These are phyloP conservation scores for Netelia inedita DNA, from an alignment of 2,888 invertebrate genomes.

Conservation along the genomic window DNA sequence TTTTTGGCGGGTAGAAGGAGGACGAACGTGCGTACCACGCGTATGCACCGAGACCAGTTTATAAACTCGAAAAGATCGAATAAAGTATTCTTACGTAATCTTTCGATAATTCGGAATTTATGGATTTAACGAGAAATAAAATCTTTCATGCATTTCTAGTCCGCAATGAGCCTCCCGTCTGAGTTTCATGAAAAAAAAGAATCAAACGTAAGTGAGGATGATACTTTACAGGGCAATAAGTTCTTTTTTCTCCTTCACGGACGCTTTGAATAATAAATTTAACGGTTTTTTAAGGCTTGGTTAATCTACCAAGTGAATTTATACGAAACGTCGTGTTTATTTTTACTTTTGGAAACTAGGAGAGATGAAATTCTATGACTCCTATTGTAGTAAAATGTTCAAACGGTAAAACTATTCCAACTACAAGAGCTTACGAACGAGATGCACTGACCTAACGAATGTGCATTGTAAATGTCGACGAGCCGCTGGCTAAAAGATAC, in stretches of 20 bases:
- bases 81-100: conserved; percentile 7
- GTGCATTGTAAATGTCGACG: background rate
- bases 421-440: conserved; percentile 7
- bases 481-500: conserved; percentile 7
- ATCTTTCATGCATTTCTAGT: conserved; percentile 32
- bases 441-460: conserved; percentile 2
- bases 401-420: background rate
- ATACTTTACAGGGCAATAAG: background rate
- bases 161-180: background rate
- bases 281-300: background rate
- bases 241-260: background rate
- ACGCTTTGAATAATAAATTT: background rate
- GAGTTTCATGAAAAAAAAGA: conserved; percentile 1
- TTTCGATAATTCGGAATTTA: conserved; percentile 6
- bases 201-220: background rate
- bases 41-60: background rate
- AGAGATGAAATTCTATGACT: background rate
- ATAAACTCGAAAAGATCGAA: background rate
- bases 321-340: background rate
- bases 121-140: background rate
- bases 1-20: background rate
- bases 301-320: background rate
- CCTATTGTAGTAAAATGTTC: background rate
- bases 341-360: background rate
- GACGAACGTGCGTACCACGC: background rate